A percentile compares a stretch with the other conserved stretches of the same genome.
Conservation (phyloP, 2,888 invertebrate species). For the Electrophaes corylata region DNA sequence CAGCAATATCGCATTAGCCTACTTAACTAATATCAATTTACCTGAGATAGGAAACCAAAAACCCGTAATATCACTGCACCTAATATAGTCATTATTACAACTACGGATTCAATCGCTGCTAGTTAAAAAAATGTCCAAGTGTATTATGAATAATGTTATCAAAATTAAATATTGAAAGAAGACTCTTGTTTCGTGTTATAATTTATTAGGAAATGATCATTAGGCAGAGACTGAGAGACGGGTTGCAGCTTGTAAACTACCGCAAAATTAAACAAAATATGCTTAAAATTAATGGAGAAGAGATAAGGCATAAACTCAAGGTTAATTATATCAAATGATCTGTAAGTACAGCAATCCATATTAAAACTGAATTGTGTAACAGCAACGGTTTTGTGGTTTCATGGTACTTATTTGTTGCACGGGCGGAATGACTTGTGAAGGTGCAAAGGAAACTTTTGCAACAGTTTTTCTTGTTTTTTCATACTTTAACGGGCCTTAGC, state of each 20-base stretch:
- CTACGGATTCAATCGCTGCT: neutral
- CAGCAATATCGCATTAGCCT: conserved; percentile 24
- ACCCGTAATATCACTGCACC: conserved; percentile 9
- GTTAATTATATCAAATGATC: conserved; percentile 29
- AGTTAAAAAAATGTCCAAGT: neutral
- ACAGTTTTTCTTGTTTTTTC: conserved; percentile 47
- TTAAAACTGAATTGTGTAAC: conserved; percentile 43
- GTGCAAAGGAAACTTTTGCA: conserved; percentile 56
- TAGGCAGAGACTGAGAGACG: too few species aligned
- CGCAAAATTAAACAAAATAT: neutral
- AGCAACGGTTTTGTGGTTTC: conserved; percentile 54
- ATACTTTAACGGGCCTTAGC: neutral
- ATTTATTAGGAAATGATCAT: too few species aligned
- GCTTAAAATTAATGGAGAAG: neutral
- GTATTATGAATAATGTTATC: neutral
- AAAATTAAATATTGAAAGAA: neutral
- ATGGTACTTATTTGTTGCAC: conserved; percentile 54
- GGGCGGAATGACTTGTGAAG: conserved; percentile 56
- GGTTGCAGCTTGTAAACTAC: neutral
- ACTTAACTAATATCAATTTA: conserved; percentile 7
- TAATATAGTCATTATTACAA: conserved; percentile 7
- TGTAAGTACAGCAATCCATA: conserved; percentile 28
- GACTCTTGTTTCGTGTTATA: too few species aligned
- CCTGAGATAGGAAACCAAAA: conserved; percentile 1
- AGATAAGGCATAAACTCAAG: conserved; percentile 15